Evolutionary conservation across 2,888 invertebrate species (phyloP).

Genomic region (Sphinx pinastri): DNA sequence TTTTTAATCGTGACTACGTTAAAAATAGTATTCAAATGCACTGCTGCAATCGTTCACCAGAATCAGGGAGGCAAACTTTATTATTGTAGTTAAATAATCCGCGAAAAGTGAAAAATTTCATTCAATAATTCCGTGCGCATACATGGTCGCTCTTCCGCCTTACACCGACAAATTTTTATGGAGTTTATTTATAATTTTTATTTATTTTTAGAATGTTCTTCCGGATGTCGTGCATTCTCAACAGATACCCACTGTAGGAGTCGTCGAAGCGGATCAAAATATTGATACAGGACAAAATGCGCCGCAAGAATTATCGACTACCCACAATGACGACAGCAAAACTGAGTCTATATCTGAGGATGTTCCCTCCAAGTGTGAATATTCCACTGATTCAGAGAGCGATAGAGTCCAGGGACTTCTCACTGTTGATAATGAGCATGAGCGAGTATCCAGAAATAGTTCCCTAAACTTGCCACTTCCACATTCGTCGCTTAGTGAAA

Average conservation of each 20-base stretch:
- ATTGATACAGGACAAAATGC: constrained; percentile 48
- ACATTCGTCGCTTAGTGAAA: constrained; percentile 54
- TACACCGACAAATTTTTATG: constrained; percentile 38
- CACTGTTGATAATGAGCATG: constrained; percentile 50
- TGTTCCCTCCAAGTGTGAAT: constrained; percentile 69
- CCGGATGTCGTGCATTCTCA: constrained; percentile 83
- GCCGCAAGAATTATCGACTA: constrained; percentile 42
- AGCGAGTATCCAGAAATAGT: constrained; percentile 51
- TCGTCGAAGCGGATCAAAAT: constrained; percentile 53
- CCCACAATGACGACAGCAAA: constrained; percentile 58
- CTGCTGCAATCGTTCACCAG: constrained; percentile 54
- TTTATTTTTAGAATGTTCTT: constrained; percentile 83
- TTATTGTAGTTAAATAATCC: constrained; percentile 14
- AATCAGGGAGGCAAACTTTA: constrained; percentile 37
- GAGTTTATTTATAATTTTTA: constrained; percentile 65
- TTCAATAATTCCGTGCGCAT: constrained; percentile 33
- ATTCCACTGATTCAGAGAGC: constrained; percentile 64
- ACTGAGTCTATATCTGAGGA: constrained; percentile 78
- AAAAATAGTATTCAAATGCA: constrained; percentile 71
- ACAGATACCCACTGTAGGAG: constrained; percentile 69
- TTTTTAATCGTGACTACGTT: constrained; percentile 61
- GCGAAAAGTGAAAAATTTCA: constrained; percentile 27
- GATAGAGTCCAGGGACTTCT: constrained; percentile 48
- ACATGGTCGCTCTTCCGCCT: constrained; percentile 28
- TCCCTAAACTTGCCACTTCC: constrained; percentile 52